Evolutionary conservation across 2,113 vertebrate genomes (phyloP).

Genomic region (Potamarius usumacintae): DNA sequence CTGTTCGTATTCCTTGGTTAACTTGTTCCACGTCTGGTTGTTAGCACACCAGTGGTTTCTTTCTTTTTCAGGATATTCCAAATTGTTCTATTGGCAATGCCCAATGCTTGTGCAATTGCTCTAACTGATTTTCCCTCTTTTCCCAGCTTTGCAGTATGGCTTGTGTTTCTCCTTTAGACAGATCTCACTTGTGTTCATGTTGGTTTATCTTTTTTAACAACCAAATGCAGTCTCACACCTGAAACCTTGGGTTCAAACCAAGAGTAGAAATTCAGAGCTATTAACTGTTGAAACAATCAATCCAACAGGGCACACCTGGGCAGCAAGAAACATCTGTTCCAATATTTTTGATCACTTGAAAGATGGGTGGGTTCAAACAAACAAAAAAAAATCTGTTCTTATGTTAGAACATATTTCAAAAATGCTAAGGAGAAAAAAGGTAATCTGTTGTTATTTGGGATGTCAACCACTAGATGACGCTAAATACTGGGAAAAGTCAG

Average conservation of each 20-base stretch:
- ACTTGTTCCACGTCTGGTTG: background rate
- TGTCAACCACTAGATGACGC: slow-evolving; percentile 32
- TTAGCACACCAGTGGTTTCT: background rate
- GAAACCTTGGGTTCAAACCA: background rate
- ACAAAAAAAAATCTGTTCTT: background rate
- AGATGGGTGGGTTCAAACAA: background rate
- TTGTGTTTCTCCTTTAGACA: background rate
- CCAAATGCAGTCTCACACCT: background rate
- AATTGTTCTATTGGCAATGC: too few species aligned
- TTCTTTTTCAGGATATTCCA: background rate
- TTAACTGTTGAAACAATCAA: background rate
- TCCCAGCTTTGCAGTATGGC: background rate
- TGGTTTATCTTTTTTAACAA: background rate
- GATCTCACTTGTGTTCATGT: background rate
- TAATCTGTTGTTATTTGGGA: background rate
- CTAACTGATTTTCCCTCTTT: background rate
- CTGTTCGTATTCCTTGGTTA: background rate
- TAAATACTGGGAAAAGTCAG: background rate
- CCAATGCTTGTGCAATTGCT: background rate
- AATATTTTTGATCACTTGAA: too few species aligned
- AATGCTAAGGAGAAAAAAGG: background rate
- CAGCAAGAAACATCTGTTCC: background rate
- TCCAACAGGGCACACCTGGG: background rate
- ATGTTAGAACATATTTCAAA: background rate
- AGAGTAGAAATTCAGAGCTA: background rate